Conservation (phyloP, 2,113 vertebrate genomes). For the Ochotona curzoniae region DNA sequence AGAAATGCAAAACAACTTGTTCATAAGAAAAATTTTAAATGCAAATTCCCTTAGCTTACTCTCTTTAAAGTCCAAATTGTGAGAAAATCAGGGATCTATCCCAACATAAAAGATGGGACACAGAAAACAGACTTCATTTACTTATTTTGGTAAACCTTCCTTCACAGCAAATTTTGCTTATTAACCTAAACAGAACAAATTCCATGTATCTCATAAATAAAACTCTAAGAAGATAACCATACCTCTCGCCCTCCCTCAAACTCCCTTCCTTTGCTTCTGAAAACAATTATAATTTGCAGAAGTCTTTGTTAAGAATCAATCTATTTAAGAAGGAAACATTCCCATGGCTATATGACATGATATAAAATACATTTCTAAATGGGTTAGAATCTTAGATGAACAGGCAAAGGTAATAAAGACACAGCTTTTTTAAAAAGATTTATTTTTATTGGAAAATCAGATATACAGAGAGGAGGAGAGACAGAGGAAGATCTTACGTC, state of each 20-base stretch:
- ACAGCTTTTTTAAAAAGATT: background rate
- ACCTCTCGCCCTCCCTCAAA: too few species aligned
- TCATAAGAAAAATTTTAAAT: background rate
- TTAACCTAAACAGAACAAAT: background rate
- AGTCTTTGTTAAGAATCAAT: background rate
- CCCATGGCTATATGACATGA: slow-evolving; percentile 55
- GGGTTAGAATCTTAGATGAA: slow-evolving; percentile 54
- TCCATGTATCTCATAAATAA: too few species aligned
- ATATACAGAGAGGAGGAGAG: too few species aligned
- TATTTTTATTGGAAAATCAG: too few species aligned
- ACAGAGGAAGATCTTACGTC: too few species aligned
- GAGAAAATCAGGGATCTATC: background rate
- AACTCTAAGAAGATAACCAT: too few species aligned
- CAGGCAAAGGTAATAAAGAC: slow-evolving; percentile 62
- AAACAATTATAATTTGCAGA: slow-evolving; percentile 43
- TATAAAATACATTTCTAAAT: slow-evolving; percentile 73
- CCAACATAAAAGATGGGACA: background rate
- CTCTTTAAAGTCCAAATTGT: slow-evolving; percentile 48
- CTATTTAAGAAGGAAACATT: slow-evolving; percentile 52
- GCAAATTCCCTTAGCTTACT: background rate
- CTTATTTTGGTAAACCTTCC: background rate
- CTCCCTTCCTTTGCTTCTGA: background rate
- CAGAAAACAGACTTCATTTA: background rate
- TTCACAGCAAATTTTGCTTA: slow-evolving; percentile 24
- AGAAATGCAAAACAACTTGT: slow-evolving; percentile 49